A percentile compares a stretch with the other conserved stretches of the same genome.
These are phyloP conservation scores for Alectoris magna DNA, from an alignment of 2,797 vertebrate species.

Conservation along the genomic window DNA sequence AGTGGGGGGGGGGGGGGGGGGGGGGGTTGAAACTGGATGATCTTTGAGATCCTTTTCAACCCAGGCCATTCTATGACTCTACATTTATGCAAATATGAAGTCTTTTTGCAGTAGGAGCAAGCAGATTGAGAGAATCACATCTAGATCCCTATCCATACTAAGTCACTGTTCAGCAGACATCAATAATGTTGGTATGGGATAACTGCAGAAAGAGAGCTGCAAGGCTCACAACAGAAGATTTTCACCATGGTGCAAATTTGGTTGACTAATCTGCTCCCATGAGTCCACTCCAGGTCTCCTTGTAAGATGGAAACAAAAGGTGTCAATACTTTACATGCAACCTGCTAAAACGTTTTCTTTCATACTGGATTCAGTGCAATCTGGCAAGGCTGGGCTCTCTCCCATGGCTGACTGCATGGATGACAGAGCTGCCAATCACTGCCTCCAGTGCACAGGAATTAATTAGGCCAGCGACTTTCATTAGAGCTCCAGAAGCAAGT, in stretches of 20 bases:
- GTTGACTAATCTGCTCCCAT: constrained; percentile 87
- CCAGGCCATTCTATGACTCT: no score
- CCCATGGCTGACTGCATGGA: background rate
- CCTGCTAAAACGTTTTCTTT: background rate
- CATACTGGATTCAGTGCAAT: background rate
- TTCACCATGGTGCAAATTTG: constrained; percentile 87
- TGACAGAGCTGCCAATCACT: background rate
- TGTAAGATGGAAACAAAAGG: constrained; percentile 73
- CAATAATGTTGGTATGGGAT: background rate
- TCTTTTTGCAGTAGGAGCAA: background rate
- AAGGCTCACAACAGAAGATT: background rate
- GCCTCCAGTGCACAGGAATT: background rate
- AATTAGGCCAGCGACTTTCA: background rate
- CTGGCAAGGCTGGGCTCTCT: constrained; percentile 7
- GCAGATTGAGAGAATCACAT: background rate
- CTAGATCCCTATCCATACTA: background rate
- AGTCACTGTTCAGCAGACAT: background rate
- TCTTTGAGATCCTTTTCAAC: no score
- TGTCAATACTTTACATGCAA: background rate
- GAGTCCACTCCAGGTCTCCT: constrained; percentile 86
- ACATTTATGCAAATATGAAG: background rate
- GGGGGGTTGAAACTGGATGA: no score
- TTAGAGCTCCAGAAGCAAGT: fast-evolving
- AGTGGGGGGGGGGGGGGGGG: no score
- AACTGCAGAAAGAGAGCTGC: background rate